phyloP scores from a whole-genome alignment of 2,797 vertebrate genomes.

The Rachycentron canadum region DNA sequence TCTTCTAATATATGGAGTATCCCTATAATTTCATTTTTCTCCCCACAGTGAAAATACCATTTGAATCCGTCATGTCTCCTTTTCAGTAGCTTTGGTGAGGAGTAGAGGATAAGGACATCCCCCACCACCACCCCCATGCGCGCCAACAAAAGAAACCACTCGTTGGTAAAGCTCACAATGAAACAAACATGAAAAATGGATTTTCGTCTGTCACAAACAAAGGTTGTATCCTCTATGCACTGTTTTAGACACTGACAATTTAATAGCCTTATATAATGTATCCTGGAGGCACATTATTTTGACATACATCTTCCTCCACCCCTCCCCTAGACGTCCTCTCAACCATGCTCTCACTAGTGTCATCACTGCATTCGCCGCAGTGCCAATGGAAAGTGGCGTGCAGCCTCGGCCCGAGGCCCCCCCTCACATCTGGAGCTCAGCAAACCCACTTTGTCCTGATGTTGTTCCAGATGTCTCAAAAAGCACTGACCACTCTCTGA shows the following conservation, averaged over 20 bases:
- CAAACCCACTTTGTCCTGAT: conserved; percentile 67
- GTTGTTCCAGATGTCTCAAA: conserved; percentile 54
- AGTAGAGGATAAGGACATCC: conserved; percentile 51
- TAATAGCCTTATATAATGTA: conserved; percentile 88
- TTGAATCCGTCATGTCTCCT: conserved; percentile 50
- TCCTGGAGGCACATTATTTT: conserved; percentile 86
- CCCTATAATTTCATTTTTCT: conserved; percentile 34
- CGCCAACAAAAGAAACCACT: conserved; percentile 71
- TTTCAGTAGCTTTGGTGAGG: conserved; percentile 57
- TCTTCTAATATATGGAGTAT: conserved; percentile 18
- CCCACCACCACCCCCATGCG: conserved; percentile 1
- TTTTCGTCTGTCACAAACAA: conserved; percentile 83
- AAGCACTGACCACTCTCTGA: conserved; percentile 48
- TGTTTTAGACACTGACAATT: conserved; percentile 85
- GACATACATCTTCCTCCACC: conserved; percentile 77
- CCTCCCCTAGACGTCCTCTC: conserved; percentile 74
- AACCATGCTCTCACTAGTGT: conserved; percentile 67
- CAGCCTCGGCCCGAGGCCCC: conserved; percentile 72
- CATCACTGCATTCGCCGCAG: conserved; percentile 70
- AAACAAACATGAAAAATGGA: conserved; percentile 83
- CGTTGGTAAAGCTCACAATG: conserved; percentile 68
- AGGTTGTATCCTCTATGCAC: conserved; percentile 77
- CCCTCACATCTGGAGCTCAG: conserved; percentile 78
- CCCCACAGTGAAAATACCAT: conserved; percentile 32
- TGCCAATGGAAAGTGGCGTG: conserved; percentile 79